Percentiles rank a stretch among this genome's conserved stretches.
Conservation (phyloP, 2,888 invertebrate genomes). For the Syrista parreyssii region DNA sequence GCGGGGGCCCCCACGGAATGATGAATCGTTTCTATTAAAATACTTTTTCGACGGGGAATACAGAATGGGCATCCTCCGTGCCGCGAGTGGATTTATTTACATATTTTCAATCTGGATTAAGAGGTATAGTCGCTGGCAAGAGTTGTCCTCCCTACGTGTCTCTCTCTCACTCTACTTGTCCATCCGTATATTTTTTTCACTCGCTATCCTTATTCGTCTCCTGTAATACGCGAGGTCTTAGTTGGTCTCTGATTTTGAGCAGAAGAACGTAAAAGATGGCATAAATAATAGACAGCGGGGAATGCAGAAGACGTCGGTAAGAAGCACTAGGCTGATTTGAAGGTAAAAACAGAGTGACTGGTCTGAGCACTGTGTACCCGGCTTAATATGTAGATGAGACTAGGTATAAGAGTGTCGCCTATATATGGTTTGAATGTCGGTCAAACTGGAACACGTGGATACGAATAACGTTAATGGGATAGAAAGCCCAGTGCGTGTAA, state of each 20-base stretch:
- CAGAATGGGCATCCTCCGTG: conserved; percentile 56
- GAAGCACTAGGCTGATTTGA: not conserved
- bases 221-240: not conserved
- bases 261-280: not conserved
- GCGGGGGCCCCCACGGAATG: conserved; percentile 41
- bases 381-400: not conserved
- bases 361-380: not conserved
- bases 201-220: not conserved
- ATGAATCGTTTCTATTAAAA: conserved; percentile 65
- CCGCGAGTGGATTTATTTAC: conserved; percentile 64
- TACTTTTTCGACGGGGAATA: conserved; percentile 66
- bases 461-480: not conserved
- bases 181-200: not conserved
- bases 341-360: not conserved
- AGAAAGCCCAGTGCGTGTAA: not conserved
- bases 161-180: conserved; percentile 6
- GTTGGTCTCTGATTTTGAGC: not conserved
- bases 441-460: not conserved
- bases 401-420: not conserved
- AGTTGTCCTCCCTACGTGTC: conserved; percentile 22
- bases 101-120: conserved; percentile 67
- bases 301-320: not conserved
- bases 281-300: not conserved
- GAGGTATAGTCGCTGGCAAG: conserved; percentile 53
- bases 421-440: not conserved